phyloP scores from a whole-genome alignment of 2,888 invertebrate species.

The Acanthacorydalis orientalis region DNA sequence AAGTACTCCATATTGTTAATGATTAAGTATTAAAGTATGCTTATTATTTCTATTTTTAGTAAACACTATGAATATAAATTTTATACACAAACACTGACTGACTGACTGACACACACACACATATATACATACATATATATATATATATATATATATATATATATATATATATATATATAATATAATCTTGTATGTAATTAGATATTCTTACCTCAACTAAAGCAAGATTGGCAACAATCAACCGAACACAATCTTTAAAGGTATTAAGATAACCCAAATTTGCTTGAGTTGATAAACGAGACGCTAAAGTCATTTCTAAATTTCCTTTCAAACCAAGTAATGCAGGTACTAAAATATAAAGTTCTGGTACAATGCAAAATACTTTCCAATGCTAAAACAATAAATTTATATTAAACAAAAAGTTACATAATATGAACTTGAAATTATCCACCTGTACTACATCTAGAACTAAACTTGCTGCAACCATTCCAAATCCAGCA shows the following conservation, averaged over 20 bases:
- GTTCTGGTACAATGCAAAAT: constrained; percentile 64
- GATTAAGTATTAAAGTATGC: no score
- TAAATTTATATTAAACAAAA: constrained; percentile 3
- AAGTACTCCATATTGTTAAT: no score
- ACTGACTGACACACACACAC: no score
- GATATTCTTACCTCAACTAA: constrained; percentile 30
- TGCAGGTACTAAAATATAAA: constrained; percentile 81
- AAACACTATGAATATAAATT: no score
- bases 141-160: not conserved
- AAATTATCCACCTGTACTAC: constrained; percentile 43
- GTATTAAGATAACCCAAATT: constrained; percentile 71
- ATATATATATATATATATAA: not conserved
- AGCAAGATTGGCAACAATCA: constrained; percentile 54
- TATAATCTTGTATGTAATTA: not conserved
- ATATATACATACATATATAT: no score
- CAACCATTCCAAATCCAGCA: constrained; percentile 83
- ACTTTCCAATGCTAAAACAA: constrained; percentile 63
- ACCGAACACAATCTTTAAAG: constrained; percentile 33
- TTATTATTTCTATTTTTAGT: no score
- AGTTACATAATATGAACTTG: not conserved
- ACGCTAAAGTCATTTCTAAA: constrained; percentile 87
- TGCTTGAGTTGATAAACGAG: constrained; percentile 81
- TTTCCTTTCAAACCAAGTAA: constrained; percentile 84
- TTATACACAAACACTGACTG: no score
- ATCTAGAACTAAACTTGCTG: constrained; percentile 71